Evolutionary conservation across 1,140 invertebrate species (phyloP).

Genomic region (Neodiprion fabricii): DNA sequence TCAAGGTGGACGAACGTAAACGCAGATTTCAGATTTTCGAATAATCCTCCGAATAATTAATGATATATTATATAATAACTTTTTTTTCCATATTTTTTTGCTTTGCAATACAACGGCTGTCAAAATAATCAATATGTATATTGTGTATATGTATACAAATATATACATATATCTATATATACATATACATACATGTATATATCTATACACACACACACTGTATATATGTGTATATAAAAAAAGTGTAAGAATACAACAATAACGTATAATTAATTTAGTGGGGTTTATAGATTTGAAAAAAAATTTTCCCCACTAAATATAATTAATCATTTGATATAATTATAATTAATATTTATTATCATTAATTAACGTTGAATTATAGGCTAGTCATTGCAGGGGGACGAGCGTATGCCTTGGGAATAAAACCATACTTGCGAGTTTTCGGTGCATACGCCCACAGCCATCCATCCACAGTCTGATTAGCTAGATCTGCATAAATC

Average conservation of each 20-base stretch:
- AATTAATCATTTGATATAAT: neutral
- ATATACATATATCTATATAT: too few species aligned
- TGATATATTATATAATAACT: neutral
- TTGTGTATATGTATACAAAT: too few species aligned
- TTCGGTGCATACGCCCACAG: constrained; percentile 94
- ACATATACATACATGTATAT: too few species aligned
- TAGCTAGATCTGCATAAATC: constrained; percentile 92
- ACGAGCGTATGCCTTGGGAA: constrained; percentile 93
- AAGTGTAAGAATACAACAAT: neutral
- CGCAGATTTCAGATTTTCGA: neutral
- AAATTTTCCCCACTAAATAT: too few species aligned
- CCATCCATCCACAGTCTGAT: constrained; percentile 95
- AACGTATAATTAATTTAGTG: neutral
- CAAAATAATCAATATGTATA: too few species aligned
- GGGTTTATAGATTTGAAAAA: too few species aligned
- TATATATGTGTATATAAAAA: neutral
- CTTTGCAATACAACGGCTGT: too few species aligned
- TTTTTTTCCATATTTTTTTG: too few species aligned
- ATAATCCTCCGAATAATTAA: neutral
- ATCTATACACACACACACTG: neutral
- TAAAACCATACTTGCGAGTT: constrained; percentile 91
- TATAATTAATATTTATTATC: constrained; percentile 9
- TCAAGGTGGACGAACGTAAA: neutral
- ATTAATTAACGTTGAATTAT: constrained; percentile 50
- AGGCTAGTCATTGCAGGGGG: constrained; percentile 91